Percentiles rank a stretch among this genome's conserved stretches.
These are phyloP conservation scores for Empidonax traillii DNA, from an alignment of 2,113 vertebrate species.

Conservation along the genomic window DNA sequence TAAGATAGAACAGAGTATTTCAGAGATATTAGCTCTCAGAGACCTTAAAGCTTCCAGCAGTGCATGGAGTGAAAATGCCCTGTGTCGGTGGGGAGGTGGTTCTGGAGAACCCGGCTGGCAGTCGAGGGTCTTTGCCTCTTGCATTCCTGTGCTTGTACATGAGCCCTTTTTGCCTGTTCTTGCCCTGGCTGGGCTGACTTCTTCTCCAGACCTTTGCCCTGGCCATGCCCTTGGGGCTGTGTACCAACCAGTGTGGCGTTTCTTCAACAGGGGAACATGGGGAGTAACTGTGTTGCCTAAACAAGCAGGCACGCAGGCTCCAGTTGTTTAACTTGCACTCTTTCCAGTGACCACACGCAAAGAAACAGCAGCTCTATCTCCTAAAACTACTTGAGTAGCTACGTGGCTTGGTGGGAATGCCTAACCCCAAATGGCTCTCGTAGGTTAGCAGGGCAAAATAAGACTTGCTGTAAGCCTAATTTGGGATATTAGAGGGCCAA, in stretches of 20 bases:
- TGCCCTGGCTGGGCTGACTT: neutral
- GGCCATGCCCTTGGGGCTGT: constrained; percentile 1
- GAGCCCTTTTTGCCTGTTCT: neutral
- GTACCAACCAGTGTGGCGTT: constrained; percentile 19
- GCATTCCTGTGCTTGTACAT: rapidly evolving
- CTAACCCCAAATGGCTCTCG: constrained; percentile 59
- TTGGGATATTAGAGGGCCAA: constrained; percentile 52
- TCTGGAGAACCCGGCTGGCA: neutral
- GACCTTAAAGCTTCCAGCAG: neutral
- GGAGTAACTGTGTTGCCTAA: constrained; percentile 57
- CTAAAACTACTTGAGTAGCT: constrained; percentile 39
- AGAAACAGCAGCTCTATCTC: constrained; percentile 58
- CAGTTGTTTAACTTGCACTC: constrained; percentile 55
- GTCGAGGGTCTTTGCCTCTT: neutral
- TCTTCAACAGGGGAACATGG: neutral
- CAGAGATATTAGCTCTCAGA: neutral
- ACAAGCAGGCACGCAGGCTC: constrained; percentile 46
- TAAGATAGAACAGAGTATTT: neutral
- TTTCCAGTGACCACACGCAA: constrained; percentile 61
- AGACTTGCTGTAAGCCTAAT: constrained; percentile 54
- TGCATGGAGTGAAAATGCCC: neutral
- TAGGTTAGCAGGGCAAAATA: constrained; percentile 59
- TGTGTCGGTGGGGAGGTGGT: rapidly evolving
- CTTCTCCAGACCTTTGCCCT: neutral
- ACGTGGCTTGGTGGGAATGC: constrained; percentile 61